phyloP scores from a whole-genome alignment of 2,113 vertebrate genomes.

The Platycercus adscitus region DNA sequence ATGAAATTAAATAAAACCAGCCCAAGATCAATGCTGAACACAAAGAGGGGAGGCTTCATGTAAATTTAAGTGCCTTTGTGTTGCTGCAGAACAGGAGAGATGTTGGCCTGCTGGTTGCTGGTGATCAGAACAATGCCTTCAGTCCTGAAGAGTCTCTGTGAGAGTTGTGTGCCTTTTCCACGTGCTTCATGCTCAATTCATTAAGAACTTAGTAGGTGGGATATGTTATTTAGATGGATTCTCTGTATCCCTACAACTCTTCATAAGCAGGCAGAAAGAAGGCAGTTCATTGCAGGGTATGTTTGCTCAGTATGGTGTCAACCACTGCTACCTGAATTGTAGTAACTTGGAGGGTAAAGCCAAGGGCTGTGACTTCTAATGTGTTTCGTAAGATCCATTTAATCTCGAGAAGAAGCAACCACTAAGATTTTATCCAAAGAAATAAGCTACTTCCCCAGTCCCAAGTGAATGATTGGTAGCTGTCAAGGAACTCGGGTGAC shows the following conservation, averaged over 20 bases:
- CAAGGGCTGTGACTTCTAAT: background rate
- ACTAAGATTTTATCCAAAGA: background rate
- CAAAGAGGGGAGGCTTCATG: background rate
- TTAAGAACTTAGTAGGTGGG: background rate
- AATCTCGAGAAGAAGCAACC: background rate
- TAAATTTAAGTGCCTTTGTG: background rate
- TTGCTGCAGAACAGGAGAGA: background rate
- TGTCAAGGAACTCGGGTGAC: background rate
- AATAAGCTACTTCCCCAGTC: background rate
- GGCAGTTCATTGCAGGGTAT: background rate
- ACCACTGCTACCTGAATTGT: background rate
- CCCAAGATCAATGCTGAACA: background rate
- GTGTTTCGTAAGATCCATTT: background rate
- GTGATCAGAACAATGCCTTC: background rate
- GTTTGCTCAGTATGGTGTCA: background rate
- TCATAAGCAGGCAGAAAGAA: background rate
- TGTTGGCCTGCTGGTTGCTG: background rate
- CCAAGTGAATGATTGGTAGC: background rate
- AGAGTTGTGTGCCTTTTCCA: background rate
- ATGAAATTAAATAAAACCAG: background rate
- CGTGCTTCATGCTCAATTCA: background rate
- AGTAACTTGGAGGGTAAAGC: background rate
- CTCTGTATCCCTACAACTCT: background rate
- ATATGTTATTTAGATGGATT: background rate
- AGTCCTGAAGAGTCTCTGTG: background rate